phyloP scores from a whole-genome alignment of 2,113 vertebrate species.

The Mirza zaza region DNA sequence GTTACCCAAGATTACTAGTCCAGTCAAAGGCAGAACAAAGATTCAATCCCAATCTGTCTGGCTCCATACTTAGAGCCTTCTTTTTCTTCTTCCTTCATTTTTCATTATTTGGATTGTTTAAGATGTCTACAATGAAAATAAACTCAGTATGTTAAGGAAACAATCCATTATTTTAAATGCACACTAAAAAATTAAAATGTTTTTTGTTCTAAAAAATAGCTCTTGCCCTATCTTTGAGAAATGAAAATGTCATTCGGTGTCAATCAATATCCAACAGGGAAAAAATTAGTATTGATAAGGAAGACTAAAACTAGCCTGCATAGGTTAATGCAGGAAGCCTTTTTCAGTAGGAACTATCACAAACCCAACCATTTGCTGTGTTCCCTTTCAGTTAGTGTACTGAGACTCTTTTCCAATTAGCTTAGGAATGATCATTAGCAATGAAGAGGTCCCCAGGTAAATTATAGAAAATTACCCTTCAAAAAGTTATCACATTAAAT shows the following conservation, averaged over 20 bases:
- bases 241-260: background rate
- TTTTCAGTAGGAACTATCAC: background rate
- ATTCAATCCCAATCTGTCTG: background rate
- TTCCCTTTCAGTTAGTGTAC: background rate
- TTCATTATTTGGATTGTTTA: conserved; percentile 12
- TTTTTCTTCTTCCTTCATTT: background rate
- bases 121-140: conserved; percentile 34
- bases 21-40: background rate
- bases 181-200: background rate
- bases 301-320: background rate
- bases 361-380: background rate
- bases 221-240: background rate
- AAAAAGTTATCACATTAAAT: background rate
- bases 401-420: background rate
- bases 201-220: conserved; percentile 30
- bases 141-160: conserved; percentile 7
- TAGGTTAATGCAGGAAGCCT: background rate
- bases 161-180: background rate
- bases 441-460: background rate
- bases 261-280: background rate
- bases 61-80: background rate
- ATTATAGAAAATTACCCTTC: background rate
- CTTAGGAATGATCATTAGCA: background rate
- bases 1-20: background rate
- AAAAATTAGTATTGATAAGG: background rate